These are phyloP conservation scores for Daptonema setosum DNA, from an alignment of 2,888 invertebrate species.

Conservation along the genomic window DNA sequence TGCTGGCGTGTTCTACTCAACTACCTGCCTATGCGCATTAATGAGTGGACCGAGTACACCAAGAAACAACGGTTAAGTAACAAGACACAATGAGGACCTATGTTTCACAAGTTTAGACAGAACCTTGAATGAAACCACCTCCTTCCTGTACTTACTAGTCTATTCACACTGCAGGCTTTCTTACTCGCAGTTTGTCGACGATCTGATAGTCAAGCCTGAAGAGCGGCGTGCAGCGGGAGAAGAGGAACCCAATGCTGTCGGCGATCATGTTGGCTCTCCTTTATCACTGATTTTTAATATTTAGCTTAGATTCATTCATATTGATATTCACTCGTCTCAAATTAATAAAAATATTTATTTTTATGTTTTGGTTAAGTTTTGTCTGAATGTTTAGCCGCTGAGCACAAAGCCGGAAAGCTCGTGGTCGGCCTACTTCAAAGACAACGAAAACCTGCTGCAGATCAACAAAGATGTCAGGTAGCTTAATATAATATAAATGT, in stretches of 20 bases:
- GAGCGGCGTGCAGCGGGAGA: slow-evolving; percentile 11
- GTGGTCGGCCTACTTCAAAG: slow-evolving; percentile 85
- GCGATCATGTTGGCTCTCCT: slow-evolving; percentile 4
- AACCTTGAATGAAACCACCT: not conserved
- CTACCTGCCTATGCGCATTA: slow-evolving; percentile 17
- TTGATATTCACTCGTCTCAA: not conserved
- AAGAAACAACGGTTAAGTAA: slow-evolving; percentile 5
- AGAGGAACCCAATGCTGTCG: slow-evolving; percentile 1
- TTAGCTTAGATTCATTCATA: not conserved
- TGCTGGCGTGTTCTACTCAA: slow-evolving; percentile 22
- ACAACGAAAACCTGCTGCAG: slow-evolving; percentile 86
- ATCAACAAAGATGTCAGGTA: slow-evolving; percentile 76
- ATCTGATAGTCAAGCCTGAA: slow-evolving; percentile 19
- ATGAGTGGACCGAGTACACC: slow-evolving; percentile 14
- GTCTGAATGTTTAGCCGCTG: slow-evolving; percentile 50
- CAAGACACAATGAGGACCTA: not conserved
- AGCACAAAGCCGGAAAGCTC: slow-evolving; percentile 82
- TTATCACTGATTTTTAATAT: not conserved
- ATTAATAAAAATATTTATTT: not conserved
- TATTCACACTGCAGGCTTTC: not conserved
- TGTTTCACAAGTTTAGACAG: not conserved
- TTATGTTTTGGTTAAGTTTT: not conserved
- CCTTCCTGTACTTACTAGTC: not conserved
- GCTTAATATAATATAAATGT: slow-evolving; percentile 31
- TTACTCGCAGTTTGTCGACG: slow-evolving; percentile 17